phyloP scores from a whole-genome alignment of 2,113 vertebrate genomes.

The Xenopus borealis region DNA sequence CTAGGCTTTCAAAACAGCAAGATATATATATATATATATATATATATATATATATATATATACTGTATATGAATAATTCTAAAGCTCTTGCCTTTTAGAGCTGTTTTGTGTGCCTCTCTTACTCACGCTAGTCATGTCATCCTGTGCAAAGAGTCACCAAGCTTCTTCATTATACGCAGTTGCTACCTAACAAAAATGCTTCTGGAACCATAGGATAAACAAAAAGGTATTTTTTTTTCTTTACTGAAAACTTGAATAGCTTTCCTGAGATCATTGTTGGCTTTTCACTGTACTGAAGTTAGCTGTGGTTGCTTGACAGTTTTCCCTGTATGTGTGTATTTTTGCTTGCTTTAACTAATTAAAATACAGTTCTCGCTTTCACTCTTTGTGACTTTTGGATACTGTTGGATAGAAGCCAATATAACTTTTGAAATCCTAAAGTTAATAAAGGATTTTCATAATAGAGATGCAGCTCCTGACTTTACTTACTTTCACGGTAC shows the following conservation, averaged over 20 bases:
- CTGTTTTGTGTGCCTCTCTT: no score
- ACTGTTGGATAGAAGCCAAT: not conserved
- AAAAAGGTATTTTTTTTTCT: constrained; percentile 16
- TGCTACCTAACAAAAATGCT: constrained; percentile 5
- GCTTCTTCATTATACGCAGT: constrained; percentile 4
- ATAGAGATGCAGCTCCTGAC: no score
- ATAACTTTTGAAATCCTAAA: no score
- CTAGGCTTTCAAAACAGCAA: not conserved
- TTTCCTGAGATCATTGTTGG: no score
- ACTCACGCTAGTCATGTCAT: constrained; percentile 6
- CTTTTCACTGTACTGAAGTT: no score
- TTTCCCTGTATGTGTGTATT: not conserved
- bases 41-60: no score
- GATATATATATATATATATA: not conserved
- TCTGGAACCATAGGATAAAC: constrained; percentile 6
- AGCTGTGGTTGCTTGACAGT: no score
- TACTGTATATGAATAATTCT: not conserved
- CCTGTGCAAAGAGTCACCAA: constrained; percentile 9
- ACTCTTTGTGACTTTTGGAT: not conserved
- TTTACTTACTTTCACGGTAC: no score
- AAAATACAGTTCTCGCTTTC: not conserved
- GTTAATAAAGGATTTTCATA: no score
- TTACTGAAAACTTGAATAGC: not conserved
- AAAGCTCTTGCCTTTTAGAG: constrained; percentile 12
- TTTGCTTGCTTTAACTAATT: not conserved